A percentile compares a stretch with the other conserved stretches of the same genome.
Conservation (phyloP, 2,888 invertebrate species). For the Aricia artaxerxes region DNA sequence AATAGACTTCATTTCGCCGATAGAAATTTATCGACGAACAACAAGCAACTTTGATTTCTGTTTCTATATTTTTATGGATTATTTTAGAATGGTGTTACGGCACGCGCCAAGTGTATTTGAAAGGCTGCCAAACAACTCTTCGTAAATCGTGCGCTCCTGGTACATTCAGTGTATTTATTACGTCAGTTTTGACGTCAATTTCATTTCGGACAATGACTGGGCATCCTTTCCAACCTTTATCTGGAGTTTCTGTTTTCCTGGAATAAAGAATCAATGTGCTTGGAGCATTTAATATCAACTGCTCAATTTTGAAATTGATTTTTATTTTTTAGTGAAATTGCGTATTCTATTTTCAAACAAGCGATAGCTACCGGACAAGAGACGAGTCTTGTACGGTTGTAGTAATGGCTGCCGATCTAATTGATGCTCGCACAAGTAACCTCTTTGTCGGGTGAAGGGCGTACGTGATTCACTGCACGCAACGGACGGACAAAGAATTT, state of each 20-base stretch:
- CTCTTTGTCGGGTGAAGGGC: slow-evolving; percentile 36
- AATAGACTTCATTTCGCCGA: slow-evolving; percentile 10
- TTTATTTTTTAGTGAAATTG: too few species aligned
- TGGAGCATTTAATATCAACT: neutral
- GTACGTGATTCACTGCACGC: slow-evolving; percentile 38
- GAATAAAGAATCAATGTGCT: neutral
- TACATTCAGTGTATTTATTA: slow-evolving; percentile 35
- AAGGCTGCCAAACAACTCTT: slow-evolving; percentile 34
- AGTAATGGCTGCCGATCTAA: neutral
- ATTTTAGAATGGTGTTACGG: neutral
- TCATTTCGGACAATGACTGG: slow-evolving; percentile 7
- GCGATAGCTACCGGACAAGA: neutral
- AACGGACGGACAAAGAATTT: neutral
- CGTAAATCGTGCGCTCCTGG: slow-evolving; percentile 37
- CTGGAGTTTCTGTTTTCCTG: neutral
- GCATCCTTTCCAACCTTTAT: neutral
- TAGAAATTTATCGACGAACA: neutral
- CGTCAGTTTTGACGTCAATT: slow-evolving; percentile 30
- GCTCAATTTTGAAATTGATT: too few species aligned
- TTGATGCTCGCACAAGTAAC: slow-evolving; percentile 15
- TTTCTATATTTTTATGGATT: neutral
- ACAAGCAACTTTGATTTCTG: neutral
- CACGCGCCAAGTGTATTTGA: neutral
- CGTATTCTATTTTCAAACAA: too few species aligned
- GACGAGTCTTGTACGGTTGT: neutral